Percentiles rank a stretch among this genome's conserved stretches.
Evolutionary conservation across 2,797 vertebrate species (phyloP).

Genomic region (Adrianichthys oophorus): DNA sequence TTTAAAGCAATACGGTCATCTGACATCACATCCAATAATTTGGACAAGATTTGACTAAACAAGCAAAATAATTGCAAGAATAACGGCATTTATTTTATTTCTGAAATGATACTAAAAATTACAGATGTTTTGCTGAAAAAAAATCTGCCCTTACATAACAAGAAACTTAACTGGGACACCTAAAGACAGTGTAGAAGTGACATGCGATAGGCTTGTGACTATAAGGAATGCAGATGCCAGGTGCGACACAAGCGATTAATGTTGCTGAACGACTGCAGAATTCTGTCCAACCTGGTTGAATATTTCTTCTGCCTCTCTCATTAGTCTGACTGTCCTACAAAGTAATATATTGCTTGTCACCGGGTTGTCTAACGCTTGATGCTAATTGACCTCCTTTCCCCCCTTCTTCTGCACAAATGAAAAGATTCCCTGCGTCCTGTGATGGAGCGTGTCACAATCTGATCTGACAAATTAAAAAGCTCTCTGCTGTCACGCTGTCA

Average conservation of each 20-base stretch:
- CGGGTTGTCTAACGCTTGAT: constrained; percentile 80
- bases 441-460: constrained; percentile 82
- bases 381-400: constrained; percentile 84
- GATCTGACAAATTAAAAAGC: constrained; percentile 86
- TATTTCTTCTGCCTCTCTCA: constrained; percentile 73
- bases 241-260: constrained; percentile 63
- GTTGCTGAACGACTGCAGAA: constrained; percentile 49
- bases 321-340: constrained; percentile 79
- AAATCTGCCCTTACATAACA: constrained; percentile 49
- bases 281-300: constrained; percentile 70
- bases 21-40: background rate
- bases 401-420: constrained; percentile 79
- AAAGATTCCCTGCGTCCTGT: constrained; percentile 78
- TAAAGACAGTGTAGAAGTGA: constrained; percentile 21
- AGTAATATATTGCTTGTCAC: constrained; percentile 81
- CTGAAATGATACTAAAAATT: too few relatives aligned
- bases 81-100: constrained; percentile 3
- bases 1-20: constrained; percentile 20
- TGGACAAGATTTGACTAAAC: constrained; percentile 16
- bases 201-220: constrained; percentile 30
- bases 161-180: constrained; percentile 25
- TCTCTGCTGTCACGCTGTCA: constrained; percentile 83
- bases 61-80: background rate
- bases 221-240: constrained; percentile 59
- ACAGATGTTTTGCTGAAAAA: background rate